These are phyloP conservation scores for Caenorhabditis japonica DNA, from an alignment of 2,888 invertebrate genomes.

Conservation along the genomic window DNA sequence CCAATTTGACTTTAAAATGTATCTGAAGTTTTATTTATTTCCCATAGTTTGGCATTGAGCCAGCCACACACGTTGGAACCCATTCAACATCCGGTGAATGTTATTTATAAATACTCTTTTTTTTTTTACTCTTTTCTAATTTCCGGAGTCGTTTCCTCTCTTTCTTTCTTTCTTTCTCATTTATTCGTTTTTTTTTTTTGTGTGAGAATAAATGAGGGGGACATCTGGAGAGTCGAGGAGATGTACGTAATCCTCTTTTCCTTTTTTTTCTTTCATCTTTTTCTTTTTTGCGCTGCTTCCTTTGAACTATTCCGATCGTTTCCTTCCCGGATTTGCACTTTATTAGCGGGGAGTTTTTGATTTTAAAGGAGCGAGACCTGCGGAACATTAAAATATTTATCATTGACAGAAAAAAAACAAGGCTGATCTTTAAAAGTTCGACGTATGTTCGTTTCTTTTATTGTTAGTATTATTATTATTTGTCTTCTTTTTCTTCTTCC, in stretches of 20 bases:
- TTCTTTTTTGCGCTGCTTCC: neutral
- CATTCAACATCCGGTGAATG: neutral
- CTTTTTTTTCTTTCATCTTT: neutral
- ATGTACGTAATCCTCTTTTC: constrained; percentile 11
- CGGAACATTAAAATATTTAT: no score
- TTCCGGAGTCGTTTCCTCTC: no score
- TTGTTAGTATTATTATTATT: neutral
- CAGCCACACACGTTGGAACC: neutral
- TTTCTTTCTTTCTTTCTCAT: no score
- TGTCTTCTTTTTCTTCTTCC: neutral
- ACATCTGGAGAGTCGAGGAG: constrained; percentile 20
- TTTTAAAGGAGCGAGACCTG: no score
- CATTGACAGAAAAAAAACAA: neutral
- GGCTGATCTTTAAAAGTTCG: no score
- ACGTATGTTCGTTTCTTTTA: no score
- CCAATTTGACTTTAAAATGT: no score
- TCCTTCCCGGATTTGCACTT: constrained; percentile 8
- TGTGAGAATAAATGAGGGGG: neutral
- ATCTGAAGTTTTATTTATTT: no score
- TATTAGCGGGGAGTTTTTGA: no score
- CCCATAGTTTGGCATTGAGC: no score
- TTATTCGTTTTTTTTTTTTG: neutral
- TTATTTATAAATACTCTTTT: no score
- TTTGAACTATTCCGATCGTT: constrained; percentile 5
- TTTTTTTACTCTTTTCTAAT: neutral